Base-by-base conservation (phyloP, 2,888 invertebrate species). In the Drosophila niveifrons region DNA sequence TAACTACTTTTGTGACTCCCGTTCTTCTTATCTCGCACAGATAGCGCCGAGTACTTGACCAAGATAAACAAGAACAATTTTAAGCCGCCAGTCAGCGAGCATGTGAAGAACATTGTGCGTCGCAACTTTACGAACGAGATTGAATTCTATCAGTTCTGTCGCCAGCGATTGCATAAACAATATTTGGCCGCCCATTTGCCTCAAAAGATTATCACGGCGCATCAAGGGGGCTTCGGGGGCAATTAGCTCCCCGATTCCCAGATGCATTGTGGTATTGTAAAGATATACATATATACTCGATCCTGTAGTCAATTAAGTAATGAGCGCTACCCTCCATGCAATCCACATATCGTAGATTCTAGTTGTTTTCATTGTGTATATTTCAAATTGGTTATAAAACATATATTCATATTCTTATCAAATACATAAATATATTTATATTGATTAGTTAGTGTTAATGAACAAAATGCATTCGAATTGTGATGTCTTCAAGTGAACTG, bases 81-180 rank as follows among this genome's bases (percentile, higher is more conserved):
- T 93, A 97, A 97, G 90, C 97, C 97, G 0, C 96, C 96, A 0
- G 97, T 97, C 2, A 96, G 96, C 51, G 97, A 97, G 88, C 95
- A 95, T 80, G 95, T 97, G 2, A 97, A 97, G 91, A 95, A 97
- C 52, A 95, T 97, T 56, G 96, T 98, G 4, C 94, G 97, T 75
- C 94, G 94, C 41, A 97, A 98, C 92, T 97, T 98, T 91, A 97
- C 97, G 0, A 94, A 96, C 62, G 98, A 98, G 93, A 96, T 97
- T 10, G 97, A 98, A 89, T 97, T 98, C 92, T 98, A 97, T 92
- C 96, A 97, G 90, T 98, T 97, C 91, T 97, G 97, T 91, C 95
- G 95, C 82, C 97, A 97, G 90, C 93, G 97, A 86, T 93, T 98
- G 15, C 95, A 97, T 89, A 94, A 95, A 91, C 97, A 98, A 89